Percentiles rank a stretch among this genome's conserved stretches.
Conservation (phyloP, 2,113 vertebrate species). For the Tyto alba region DNA sequence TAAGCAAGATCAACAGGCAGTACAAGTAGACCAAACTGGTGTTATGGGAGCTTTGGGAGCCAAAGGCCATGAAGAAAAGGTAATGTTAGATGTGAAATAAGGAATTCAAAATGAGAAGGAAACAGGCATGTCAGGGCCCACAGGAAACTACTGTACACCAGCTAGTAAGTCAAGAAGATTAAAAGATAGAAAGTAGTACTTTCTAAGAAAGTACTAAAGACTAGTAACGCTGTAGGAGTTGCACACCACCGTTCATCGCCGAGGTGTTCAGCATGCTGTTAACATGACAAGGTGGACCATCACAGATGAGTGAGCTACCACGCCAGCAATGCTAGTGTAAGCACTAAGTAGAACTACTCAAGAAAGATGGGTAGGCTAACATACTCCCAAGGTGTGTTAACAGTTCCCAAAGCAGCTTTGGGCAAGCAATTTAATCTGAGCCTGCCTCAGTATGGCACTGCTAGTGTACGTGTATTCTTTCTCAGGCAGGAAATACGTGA, state of each 20-base stretch:
- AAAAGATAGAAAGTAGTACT: not conserved
- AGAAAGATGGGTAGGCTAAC: not conserved
- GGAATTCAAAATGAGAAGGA: not conserved
- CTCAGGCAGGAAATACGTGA: not conserved
- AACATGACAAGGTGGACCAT: not conserved
- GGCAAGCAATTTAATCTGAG: not conserved
- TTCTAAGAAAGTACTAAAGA: too few species aligned
- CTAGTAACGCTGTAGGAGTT: not conserved
- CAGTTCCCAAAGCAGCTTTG: not conserved
- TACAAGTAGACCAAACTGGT: not conserved
- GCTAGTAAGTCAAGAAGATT: not conserved
- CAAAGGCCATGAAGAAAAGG: not conserved
- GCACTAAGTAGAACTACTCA: not conserved
- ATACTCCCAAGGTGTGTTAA: not conserved
- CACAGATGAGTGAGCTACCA: rapidly evolving
- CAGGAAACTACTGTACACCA: not conserved
- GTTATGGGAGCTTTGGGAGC: not conserved
- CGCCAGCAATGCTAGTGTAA: not conserved
- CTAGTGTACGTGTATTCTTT: not conserved
- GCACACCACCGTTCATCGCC: not conserved
- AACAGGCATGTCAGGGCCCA: not conserved
- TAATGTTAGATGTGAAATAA: not conserved
- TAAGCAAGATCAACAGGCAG: not conserved
- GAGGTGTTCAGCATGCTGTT: not conserved
- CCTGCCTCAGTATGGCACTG: not conserved